These are phyloP conservation scores for Psilopsiagon aurifrons DNA, from an alignment of 2,113 vertebrate genomes.

Conservation along the genomic window DNA sequence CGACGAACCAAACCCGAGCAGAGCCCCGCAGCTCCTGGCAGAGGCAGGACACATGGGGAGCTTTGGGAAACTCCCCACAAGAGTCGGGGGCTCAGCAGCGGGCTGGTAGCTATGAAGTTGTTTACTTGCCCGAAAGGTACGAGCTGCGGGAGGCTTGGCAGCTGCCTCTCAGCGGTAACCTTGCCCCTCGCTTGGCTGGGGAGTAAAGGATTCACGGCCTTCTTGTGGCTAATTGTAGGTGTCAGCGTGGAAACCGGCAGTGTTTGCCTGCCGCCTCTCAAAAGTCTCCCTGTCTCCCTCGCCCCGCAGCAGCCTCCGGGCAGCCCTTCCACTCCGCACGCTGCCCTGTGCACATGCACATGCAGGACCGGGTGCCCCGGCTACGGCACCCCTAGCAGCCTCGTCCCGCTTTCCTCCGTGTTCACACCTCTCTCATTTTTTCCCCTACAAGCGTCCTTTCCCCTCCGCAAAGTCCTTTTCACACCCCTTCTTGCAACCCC, in stretches of 20 bases:
- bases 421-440: not conserved
- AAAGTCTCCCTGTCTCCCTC: conserved; percentile 19
- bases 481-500: not conserved
- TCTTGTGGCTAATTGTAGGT: conserved; percentile 60
- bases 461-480: not conserved
- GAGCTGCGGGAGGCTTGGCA: conserved; percentile 39
- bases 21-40: not conserved
- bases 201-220: conserved; percentile 63
- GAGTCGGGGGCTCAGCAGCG: not conserved
- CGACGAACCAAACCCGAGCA: not conserved
- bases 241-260: conserved; percentile 70
- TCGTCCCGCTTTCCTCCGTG: accelerated
- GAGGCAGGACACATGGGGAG: not conserved
- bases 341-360: accelerated
- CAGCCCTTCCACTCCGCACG: not conserved
- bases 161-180: conserved; percentile 29
- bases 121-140: conserved; percentile 39
- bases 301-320: not conserved
- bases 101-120: not conserved
- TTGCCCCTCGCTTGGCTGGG: conserved; percentile 41
- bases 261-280: conserved; percentile 57
- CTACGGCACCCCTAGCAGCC: accelerated
- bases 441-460: not conserved
- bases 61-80: not conserved
- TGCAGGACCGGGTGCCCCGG: not conserved